Evolutionary conservation across 2,113 vertebrate genomes (phyloP), one percentile per base, ranked within the genome.

Genomic region (Lynx canadensis): DNA sequence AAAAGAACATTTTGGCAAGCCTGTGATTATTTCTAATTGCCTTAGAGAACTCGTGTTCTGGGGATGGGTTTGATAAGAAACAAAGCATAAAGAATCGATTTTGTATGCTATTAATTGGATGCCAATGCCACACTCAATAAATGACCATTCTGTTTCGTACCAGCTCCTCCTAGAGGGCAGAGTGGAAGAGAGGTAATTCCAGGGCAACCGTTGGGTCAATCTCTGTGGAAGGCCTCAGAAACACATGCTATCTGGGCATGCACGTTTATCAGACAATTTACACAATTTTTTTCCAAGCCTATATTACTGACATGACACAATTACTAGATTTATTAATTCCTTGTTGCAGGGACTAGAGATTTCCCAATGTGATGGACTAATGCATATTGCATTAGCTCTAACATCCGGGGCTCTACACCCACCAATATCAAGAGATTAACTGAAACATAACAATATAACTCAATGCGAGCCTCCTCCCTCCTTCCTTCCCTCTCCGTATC

Each of bases 241-340:
- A 98, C 89, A 98, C 97, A 98, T 98, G 98, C 95, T 98, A 98
- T 98, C 98, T 98, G 97, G 97, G 96, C 96, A 94, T 96, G 92
- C 73, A 98, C 98, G 98, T 98, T 98, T 98, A 98, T 98, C 98
- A 98, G 98, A 98, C 96, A 98, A 98, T 98, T 98, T 98, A 96
- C 96, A 95, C 97, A 98, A 92, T 91, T 73, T 94, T 97, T 97
- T 96, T 93, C 79, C 91, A 97, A 98, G 96, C 91, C 96, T 92
- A 92, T 98, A 98, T 98, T 97, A 98, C 97, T 98, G 98, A 98
- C 97, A 97, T 98, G 98, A 98, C 98, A 99, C 98, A 98, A 98
- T 99, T 98, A 99, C 98, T 97, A 98, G 98, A 98, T 99, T 98
- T 98, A 99, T 99, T 99, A 98, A 99, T 99, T 98, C 97, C 91